phyloP scores from a whole-genome alignment of 2,797 vertebrate genomes.

The Discoglossus pictus region DNA sequence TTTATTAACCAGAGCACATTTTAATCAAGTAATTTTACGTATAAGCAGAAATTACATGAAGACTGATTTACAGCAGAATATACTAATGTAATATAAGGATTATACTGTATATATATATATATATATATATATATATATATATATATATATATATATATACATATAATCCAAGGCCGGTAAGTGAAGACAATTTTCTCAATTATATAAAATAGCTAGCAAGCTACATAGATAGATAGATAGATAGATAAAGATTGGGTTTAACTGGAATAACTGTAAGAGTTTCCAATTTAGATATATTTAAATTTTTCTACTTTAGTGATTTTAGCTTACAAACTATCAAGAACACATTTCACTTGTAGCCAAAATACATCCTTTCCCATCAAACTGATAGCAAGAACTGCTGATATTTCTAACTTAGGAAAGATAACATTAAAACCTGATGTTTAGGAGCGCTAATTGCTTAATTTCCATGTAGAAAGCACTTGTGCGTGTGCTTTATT shows the following conservation, averaged over 20 bases:
- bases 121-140: too few species aligned
- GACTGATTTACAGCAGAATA: too few species aligned
- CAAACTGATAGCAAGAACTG: constrained; percentile 37
- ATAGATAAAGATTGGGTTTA: too few species aligned
- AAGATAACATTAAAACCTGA: constrained; percentile 42
- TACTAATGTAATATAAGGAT: too few species aligned
- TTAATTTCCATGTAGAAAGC: constrained; percentile 47
- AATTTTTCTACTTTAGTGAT: constrained; percentile 33
- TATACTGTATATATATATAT: too few species aligned
- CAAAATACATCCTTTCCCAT: constrained; percentile 23
- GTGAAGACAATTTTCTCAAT: constrained; percentile 15
- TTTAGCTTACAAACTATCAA: constrained; percentile 29
- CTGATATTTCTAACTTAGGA: constrained; percentile 35
- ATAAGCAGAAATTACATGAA: too few species aligned
- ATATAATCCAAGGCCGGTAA: neutral
- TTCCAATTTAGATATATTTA: too few species aligned
- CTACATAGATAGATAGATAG: too few species aligned
- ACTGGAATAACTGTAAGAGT: too few species aligned
- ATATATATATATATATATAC: neutral
- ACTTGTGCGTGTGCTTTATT: constrained; percentile 44
- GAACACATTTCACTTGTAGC: constrained; percentile 29
- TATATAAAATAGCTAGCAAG: too few species aligned
- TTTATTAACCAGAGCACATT: too few species aligned
- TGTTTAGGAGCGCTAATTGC: constrained; percentile 46
- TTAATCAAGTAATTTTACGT: too few species aligned